phyloP scores from a whole-genome alignment of 2,113 vertebrate species.

The Paraplagusia blochii region DNA sequence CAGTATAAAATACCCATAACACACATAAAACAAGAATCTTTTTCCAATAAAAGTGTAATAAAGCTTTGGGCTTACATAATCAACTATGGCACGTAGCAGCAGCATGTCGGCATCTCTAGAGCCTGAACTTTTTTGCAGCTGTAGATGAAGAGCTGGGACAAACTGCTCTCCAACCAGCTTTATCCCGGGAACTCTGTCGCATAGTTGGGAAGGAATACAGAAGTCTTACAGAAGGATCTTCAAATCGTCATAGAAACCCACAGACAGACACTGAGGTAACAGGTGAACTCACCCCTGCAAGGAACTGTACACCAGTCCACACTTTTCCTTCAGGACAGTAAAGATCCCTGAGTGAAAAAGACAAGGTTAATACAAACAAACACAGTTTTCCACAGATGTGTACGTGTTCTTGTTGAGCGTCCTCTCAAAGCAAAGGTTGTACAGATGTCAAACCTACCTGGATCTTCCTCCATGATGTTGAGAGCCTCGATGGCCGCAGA shows the following conservation, averaged over 20 bases:
- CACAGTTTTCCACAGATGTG: not conserved
- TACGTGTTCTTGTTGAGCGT: too few relatives aligned
- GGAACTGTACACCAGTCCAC: conserved; percentile 80
- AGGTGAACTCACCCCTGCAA: conserved; percentile 82
- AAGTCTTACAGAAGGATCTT: too few relatives aligned
- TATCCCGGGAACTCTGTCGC: conserved; percentile 82
- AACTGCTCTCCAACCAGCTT: conserved; percentile 82
- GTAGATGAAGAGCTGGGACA: conserved; percentile 88
- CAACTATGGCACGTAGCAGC: conserved; percentile 81
- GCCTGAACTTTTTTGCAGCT: conserved; percentile 82
- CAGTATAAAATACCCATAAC: too few relatives aligned
- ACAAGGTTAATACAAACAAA: not conserved
- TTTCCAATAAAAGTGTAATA: too few relatives aligned
- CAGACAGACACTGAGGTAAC: not conserved
- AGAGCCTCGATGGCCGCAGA: conserved; percentile 93
- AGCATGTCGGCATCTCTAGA: conserved; percentile 84
- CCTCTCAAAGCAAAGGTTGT: too few relatives aligned
- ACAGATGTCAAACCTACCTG: conserved; percentile 75
- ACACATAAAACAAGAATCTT: too few relatives aligned
- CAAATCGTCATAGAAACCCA: too few relatives aligned
- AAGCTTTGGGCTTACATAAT: conserved; percentile 77
- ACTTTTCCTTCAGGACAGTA: conserved; percentile 81
- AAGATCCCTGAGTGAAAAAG: conserved; percentile 80
- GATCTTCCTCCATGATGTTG: conserved; percentile 95
- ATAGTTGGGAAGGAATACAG: conserved; percentile 3